phyloP scores from a whole-genome alignment of 2,113 vertebrate species.

The Grammomys surdaster region DNA sequence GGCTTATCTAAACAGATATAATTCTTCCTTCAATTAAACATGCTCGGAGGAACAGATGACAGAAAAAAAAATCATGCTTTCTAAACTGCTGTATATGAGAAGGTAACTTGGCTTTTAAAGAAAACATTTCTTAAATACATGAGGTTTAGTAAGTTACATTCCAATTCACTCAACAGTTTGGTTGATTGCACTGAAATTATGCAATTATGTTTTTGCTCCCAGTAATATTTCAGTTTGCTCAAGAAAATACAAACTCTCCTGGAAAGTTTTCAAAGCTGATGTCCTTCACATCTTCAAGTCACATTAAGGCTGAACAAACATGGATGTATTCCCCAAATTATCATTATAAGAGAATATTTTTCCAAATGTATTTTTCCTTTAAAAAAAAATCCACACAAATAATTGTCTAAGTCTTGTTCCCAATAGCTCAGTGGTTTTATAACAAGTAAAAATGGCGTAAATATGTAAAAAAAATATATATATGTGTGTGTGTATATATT shows the following conservation, averaged over 20 bases:
- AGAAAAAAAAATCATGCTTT: conserved; percentile 86
- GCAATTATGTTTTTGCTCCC: conserved; percentile 89
- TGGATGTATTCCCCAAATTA: conserved; percentile 84
- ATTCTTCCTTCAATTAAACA: conserved; percentile 85
- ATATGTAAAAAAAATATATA: conserved; percentile 82
- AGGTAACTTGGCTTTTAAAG: conserved; percentile 88
- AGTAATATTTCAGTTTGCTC: conserved; percentile 87
- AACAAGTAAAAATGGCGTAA: conserved; percentile 87
- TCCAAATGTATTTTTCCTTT: conserved; percentile 84
- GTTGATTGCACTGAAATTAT: conserved; percentile 88
- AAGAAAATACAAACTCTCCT: conserved; percentile 87
- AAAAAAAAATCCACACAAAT: conserved; percentile 82
- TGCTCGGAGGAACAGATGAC: conserved; percentile 87
- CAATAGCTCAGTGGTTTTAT: conserved; percentile 90
- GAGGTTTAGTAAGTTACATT: conserved; percentile 91
- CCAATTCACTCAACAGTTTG: conserved; percentile 88
- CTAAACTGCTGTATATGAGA: conserved; percentile 88
- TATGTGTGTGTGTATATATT: conserved; percentile 81
- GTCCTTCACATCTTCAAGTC: conserved; percentile 85
- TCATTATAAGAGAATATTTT: conserved; percentile 85
- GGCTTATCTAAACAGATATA: conserved; percentile 87
- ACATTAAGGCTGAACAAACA: conserved; percentile 89
- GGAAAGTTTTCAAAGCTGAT: conserved; percentile 85
- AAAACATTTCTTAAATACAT: conserved; percentile 86
- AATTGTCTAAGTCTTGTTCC: conserved; percentile 87